Evolutionary conservation across 2,888 invertebrate species (phyloP).

Genomic region (Abscondita cerata): DNA sequence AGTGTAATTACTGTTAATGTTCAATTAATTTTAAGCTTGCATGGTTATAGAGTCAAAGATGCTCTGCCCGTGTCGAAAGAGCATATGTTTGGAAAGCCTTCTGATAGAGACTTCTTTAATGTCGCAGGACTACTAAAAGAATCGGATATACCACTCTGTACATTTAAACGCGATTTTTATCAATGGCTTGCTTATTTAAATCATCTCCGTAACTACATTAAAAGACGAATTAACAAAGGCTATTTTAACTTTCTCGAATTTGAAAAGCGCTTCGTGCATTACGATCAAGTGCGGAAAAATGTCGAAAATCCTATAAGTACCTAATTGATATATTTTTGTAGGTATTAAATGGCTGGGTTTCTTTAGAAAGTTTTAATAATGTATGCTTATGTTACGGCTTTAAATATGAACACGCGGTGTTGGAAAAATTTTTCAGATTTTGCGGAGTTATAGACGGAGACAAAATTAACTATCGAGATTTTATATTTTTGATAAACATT

Average conservation of each 20-base stretch:
- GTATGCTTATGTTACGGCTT: conserved; percentile 59
- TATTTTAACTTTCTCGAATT: conserved; percentile 48
- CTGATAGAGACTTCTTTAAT: conserved; percentile 55
- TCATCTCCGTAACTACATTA: conserved; percentile 56
- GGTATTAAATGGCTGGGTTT: conserved; percentile 60
- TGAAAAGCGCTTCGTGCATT: conserved; percentile 43
- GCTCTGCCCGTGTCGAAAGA: conserved; percentile 59
- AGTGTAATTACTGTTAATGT: conserved; percentile 20
- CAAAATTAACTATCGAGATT: conserved; percentile 61
- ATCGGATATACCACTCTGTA: conserved; percentile 42
- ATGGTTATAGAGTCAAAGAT: conserved; percentile 58
- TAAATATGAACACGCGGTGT: conserved; percentile 59
- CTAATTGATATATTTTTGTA: conserved; percentile 37
- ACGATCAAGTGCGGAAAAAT: too few species aligned
- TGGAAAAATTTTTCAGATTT: conserved; percentile 61
- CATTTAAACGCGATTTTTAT: conserved; percentile 56
- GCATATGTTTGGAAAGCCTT: conserved; percentile 60
- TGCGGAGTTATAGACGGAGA: conserved; percentile 60
- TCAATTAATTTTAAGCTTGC: conserved; percentile 12
- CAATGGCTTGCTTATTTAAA: conserved; percentile 61
- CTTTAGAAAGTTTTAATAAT: conserved; percentile 58
- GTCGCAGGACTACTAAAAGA: conserved; percentile 58
- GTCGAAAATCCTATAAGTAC: too few species aligned
- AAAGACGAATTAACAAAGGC: conserved; percentile 41
- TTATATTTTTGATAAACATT: conserved; percentile 61